Conservation (phyloP, 92 coral and sea anemone species). For the Umimayanthus chanpuru region DNA sequence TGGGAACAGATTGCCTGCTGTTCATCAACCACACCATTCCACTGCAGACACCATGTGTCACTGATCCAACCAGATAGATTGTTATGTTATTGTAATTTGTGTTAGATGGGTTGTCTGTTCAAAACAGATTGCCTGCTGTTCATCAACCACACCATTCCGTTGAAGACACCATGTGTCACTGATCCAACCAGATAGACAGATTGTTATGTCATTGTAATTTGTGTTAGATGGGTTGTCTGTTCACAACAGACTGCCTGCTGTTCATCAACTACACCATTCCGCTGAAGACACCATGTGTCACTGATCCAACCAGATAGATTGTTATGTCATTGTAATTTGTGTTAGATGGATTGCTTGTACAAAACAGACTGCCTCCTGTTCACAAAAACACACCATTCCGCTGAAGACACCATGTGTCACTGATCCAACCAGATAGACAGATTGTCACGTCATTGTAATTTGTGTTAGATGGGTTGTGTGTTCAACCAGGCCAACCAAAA, state of each 20-base stretch:
- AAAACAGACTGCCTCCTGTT: too few relatives aligned
- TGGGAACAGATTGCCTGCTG: slow-evolving; percentile 70
- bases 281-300: slow-evolving; percentile 51
- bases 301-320: slow-evolving; percentile 41
- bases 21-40: slow-evolving; percentile 47
- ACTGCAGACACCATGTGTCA: too few relatives aligned
- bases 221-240: slow-evolving; percentile 46
- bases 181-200: slow-evolving; percentile 45
- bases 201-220: slow-evolving; percentile 53
- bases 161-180: slow-evolving; percentile 61
- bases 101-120: too few relatives aligned
- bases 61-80: too few relatives aligned
- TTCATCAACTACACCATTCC: slow-evolving; percentile 54
- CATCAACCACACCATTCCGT: slow-evolving; percentile 35
- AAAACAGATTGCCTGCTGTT: too few relatives aligned
- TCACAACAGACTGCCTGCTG: slow-evolving; percentile 52
- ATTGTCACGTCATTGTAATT: slow-evolving; percentile 50
- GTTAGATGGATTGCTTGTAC: slow-evolving; percentile 12
- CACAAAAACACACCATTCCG: slow-evolving; percentile 37
- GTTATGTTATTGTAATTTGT: too few relatives aligned
- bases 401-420: slow-evolving; percentile 58
- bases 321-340: slow-evolving; percentile 52
- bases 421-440: slow-evolving; percentile 49
- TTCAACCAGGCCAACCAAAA: not conserved
- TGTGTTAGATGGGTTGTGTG: slow-evolving; percentile 51